Evolutionary conservation across 2,113 vertebrate genomes (phyloP).

Genomic region (Esox niger): DNA sequence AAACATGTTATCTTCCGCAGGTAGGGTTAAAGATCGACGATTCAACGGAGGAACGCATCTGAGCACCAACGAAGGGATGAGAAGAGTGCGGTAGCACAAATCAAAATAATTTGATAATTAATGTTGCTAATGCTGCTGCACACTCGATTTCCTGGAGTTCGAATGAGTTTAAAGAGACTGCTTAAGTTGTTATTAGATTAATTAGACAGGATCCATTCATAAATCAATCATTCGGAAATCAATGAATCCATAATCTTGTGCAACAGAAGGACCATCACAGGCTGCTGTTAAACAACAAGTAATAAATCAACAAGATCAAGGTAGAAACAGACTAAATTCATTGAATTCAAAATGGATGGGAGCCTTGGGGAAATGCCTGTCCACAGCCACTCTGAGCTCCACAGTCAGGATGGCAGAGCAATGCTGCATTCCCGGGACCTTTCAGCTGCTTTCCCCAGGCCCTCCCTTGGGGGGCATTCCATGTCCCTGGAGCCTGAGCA

Average conservation of each 20-base stretch:
- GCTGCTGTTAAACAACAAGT: conserved; percentile 47
- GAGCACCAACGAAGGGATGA: conserved; percentile 41
- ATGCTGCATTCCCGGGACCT: conserved; percentile 76
- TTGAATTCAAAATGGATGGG: conserved; percentile 68
- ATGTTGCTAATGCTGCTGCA: conserved; percentile 31
- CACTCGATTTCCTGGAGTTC: conserved; percentile 52
- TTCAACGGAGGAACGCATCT: conserved; percentile 38
- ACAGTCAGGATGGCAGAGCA: conserved; percentile 72
- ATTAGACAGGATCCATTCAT: conserved; percentile 65
- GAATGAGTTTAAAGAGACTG: conserved; percentile 64
- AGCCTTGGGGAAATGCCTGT: conserved; percentile 76
- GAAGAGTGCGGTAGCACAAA: conserved; percentile 47
- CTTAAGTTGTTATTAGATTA: conserved; percentile 70
- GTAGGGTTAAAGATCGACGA: conserved; percentile 58
- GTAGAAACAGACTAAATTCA: conserved; percentile 24
- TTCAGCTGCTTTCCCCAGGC: conserved; percentile 74
- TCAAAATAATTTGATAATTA: conserved; percentile 26
- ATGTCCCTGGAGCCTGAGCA: conserved; percentile 76
- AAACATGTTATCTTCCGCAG: conserved; percentile 56
- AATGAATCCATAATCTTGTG: conserved; percentile 71
- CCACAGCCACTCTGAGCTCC: conserved; percentile 76
- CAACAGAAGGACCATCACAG: conserved; percentile 54
- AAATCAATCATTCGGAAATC: conserved; percentile 70
- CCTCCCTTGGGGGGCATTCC: conserved; percentile 70
- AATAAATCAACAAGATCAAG: conserved; percentile 42